Conservation (phyloP, 2,888 invertebrate genomes). For the Cylindroiulus punctatus region DNA sequence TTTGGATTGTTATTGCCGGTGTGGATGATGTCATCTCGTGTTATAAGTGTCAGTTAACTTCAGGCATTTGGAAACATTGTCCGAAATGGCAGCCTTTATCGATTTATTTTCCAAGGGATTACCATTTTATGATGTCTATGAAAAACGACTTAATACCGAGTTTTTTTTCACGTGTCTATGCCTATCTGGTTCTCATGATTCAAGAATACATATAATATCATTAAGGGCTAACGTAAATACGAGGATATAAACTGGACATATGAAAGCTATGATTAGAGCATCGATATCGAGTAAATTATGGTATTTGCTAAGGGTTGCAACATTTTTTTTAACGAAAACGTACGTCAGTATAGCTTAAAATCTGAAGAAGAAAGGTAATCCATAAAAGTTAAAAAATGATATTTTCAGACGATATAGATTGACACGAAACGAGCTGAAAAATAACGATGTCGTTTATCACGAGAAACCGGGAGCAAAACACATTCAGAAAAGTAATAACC, state of each 20-base stretch:
- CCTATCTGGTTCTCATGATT: background rate
- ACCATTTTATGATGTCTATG: conserved; percentile 20
- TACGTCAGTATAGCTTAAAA: background rate
- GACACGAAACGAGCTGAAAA: conserved; percentile 2
- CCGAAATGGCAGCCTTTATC: conserved; percentile 26
- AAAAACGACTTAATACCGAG: background rate
- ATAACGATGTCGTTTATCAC: conserved; percentile 14
- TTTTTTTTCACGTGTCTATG: background rate
- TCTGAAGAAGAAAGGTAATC: background rate
- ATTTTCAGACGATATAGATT: conserved; percentile 20
- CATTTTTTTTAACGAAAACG: background rate
- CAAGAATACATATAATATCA: background rate
- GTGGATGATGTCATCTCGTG: conserved; percentile 25
- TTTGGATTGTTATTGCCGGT: background rate
- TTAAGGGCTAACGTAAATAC: no score
- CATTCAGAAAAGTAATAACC: conserved; percentile 26
- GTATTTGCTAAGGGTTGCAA: background rate
- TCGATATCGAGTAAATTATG: no score
- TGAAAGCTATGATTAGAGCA: no score
- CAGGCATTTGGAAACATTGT: conserved; percentile 12
- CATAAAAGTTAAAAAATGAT: conserved; percentile 26
- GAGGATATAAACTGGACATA: no score
- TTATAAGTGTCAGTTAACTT: conserved; percentile 26
- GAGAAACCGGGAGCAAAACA: conserved; percentile 6
- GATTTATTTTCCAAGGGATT: conserved; percentile 26